Percentiles rank a stretch among this genome's conserved stretches.
These are phyloP conservation scores for Nansenia antarctica DNA, from an alignment of 2,113 vertebrate species.

Conservation along the genomic window DNA sequence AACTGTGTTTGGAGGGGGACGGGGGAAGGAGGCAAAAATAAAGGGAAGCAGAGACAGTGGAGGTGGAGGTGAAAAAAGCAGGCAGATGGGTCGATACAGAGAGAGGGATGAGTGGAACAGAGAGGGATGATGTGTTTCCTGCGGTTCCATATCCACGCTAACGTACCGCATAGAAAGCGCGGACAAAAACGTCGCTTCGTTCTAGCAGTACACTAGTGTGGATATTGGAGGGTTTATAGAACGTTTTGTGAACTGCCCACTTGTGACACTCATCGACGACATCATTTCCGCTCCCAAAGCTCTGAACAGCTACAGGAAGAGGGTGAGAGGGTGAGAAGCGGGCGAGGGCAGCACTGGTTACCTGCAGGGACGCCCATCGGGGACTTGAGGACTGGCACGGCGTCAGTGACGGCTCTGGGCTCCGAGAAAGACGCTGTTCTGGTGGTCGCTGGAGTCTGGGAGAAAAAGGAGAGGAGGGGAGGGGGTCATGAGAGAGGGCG, in stretches of 20 bases:
- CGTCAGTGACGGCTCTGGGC: constrained; percentile 71
- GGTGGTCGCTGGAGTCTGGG: constrained; percentile 87
- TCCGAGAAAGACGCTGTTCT: constrained; percentile 92
- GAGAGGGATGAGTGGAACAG: neutral
- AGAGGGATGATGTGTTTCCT: too few species aligned
- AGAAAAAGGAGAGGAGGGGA: neutral
- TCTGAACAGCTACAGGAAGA: too few species aligned
- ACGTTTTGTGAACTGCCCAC: too few species aligned
- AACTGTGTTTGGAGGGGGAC: neutral
- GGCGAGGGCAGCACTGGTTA: too few species aligned
- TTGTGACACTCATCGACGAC: too few species aligned
- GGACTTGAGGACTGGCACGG: constrained; percentile 84
- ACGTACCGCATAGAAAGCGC: too few species aligned
- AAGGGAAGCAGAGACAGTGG: neutral
- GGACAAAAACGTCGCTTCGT: too few species aligned
- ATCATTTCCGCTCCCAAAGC: too few species aligned
- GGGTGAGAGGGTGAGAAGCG: too few species aligned
- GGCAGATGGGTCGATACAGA: neutral
- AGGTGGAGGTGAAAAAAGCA: neutral
- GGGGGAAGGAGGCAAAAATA: neutral
- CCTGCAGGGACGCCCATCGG: constrained; percentile 79
- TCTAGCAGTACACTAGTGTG: too few species aligned
- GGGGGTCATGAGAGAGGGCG: neutral
- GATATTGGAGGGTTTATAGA: too few species aligned
- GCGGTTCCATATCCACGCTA: too few species aligned